Conservation (phyloP, 1,140 invertebrate genomes). For the Anagrus nilaparvatae region DNA sequence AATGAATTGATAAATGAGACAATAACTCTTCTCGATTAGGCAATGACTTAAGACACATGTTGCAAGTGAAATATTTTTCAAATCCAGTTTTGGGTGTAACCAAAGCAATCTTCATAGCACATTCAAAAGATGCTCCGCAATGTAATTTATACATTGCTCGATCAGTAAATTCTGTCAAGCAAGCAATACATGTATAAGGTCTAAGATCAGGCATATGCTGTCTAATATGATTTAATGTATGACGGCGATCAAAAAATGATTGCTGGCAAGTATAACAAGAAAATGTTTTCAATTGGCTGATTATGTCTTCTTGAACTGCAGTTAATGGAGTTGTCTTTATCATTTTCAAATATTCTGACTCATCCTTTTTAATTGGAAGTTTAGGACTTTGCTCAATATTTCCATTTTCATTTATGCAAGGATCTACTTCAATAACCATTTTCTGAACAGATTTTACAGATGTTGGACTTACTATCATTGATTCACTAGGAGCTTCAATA, state of each 20-base stretch:
- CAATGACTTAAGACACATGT: constrained; percentile 36
- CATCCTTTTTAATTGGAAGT: constrained; percentile 4
- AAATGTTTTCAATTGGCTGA: constrained; percentile 38
- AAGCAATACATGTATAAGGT: constrained; percentile 37
- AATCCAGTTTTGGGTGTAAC: constrained; percentile 33
- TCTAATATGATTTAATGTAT: constrained; percentile 35
- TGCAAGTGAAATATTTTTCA: constrained; percentile 39
- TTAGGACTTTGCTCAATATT: constrained; percentile 8
- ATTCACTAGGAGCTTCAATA: neutral
- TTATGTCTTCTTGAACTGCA: constrained; percentile 35
- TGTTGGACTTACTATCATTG: neutral
- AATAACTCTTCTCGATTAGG: constrained; percentile 31
- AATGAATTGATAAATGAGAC: constrained; percentile 30
- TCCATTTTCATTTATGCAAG: neutral
- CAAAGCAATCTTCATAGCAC: constrained; percentile 39
- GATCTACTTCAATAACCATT: no score
- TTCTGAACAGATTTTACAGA: neutral
- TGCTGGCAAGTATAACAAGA: constrained; percentile 35
- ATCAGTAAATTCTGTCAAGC: constrained; percentile 35
- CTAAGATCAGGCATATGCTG: constrained; percentile 36
- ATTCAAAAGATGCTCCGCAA: constrained; percentile 36
- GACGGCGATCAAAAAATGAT: constrained; percentile 29
- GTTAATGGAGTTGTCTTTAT: constrained; percentile 26
- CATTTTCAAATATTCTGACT: constrained; percentile 11
- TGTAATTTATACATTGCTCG: constrained; percentile 34